Base-by-base conservation (phyloP, 2,113 vertebrate species). In the Sinosuthora webbiana region DNA sequence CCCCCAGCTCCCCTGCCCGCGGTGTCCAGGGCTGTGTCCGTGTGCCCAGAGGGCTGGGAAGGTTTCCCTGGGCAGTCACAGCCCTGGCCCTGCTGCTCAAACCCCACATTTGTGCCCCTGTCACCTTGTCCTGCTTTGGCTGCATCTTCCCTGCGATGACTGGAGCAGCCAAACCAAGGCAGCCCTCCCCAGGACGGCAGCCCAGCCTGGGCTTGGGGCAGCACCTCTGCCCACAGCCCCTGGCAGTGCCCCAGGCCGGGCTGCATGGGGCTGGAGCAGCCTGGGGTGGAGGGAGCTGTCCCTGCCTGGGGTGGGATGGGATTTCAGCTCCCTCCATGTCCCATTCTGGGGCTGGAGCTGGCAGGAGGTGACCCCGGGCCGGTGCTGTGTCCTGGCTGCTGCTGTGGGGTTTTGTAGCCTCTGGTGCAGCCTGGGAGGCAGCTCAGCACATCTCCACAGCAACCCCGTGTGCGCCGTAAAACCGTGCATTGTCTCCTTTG, bases 401-500 rank as follows among this genome's bases (percentile, higher is more conserved):
- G 39, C 7, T 17, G 31, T 4, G 19, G 42, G 71, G 37, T 7
- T 31, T 20, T 56, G n/a, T 6, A 0, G 21, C 5, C 52, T n/a
- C 53, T 21, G 87, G 15, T 49, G 68, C 79, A 35, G 79, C 56
- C 33, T 15, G 77, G 65, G 65, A 83, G 52, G 76, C 89, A 82
- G 83, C 56, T 89, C 39, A 89, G 87, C 73, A 33, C 47, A 87
- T 92, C 95, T 89, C 92, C 91, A 45, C 63, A 53, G 86, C 92
- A 87, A 37, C 87, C 89, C 81, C 83, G 2, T 4, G 79, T 49
- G 89, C 42, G 11, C 94, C 76, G 53, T 91, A 59, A 85, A 93
- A 85, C 53, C 41, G 80, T 78, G 92, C 78, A 88, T 78, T 75
- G 91, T 53, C 91, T 93, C 50, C 55, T 86, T 95, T 95, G 89